phyloP scores from a whole-genome alignment of 2,797 vertebrate genomes.

The Hoplostethus mediterraneus region DNA sequence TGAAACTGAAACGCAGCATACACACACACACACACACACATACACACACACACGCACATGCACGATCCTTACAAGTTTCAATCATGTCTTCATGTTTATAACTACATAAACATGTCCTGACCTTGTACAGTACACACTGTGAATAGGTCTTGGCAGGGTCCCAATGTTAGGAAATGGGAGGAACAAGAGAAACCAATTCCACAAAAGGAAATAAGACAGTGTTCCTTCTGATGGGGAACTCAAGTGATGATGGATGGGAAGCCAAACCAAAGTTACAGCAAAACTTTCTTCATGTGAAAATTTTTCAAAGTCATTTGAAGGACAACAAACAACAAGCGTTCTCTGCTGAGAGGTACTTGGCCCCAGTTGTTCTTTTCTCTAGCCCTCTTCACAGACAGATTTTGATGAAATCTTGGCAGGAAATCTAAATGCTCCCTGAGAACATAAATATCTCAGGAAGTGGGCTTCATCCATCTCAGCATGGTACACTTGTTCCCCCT shows the following conservation, averaged over 20 bases:
- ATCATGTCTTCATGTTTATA: constrained; percentile 66
- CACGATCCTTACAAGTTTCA: constrained; percentile 44
- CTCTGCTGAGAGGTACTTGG: neutral
- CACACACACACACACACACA: neutral
- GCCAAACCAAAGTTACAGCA: constrained; percentile 22
- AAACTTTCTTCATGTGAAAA: constrained; percentile 15
- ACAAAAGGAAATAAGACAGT: constrained; percentile 71
- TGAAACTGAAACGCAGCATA: neutral
- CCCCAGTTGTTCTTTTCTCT: constrained; percentile 7
- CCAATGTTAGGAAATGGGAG: constrained; percentile 45
- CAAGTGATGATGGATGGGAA: constrained; percentile 45
- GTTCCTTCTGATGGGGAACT: constrained; percentile 28
- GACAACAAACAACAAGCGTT: constrained; percentile 36
- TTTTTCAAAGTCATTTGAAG: constrained; percentile 37
- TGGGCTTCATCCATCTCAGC: constrained; percentile 33
- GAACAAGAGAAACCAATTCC: constrained; percentile 47
- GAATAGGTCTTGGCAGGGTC: constrained; percentile 52
- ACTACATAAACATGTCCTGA: constrained; percentile 59
- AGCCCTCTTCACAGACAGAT: constrained; percentile 30
- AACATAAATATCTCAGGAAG: constrained; percentile 56
- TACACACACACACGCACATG: neutral
- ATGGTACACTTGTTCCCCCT: constrained; percentile 21
- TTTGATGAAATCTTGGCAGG: constrained; percentile 44
- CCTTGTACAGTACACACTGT: constrained; percentile 46
- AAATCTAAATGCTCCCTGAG: constrained; percentile 37